Evolutionary conservation across 2,888 invertebrate genomes (phyloP).

Genomic region (Thera obeliscata): DNA sequence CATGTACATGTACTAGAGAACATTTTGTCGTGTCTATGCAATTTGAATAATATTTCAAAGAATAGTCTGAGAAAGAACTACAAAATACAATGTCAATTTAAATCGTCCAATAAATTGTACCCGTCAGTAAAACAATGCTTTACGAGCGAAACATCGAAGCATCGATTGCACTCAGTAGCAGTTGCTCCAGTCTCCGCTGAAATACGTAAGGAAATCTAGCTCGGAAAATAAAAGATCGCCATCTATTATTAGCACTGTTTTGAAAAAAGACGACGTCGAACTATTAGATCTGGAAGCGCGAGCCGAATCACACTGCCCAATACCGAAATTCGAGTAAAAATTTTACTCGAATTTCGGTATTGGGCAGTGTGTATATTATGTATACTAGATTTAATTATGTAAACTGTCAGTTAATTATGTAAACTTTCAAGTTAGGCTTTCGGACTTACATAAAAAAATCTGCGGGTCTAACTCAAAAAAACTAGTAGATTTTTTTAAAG

Average conservation of each 20-base stretch:
- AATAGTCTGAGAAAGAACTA: not conserved
- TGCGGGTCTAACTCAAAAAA: too few relatives aligned
- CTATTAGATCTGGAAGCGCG: not conserved
- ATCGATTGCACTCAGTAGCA: conserved; percentile 26
- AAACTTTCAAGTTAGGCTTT: too few relatives aligned
- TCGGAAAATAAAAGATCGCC: conserved; percentile 27
- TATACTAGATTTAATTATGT: too few relatives aligned
- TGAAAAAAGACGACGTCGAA: conserved; percentile 17
- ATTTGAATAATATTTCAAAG: not conserved
- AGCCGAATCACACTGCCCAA: conserved; percentile 1
- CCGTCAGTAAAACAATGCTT: conserved; percentile 22
- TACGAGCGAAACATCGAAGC: conserved; percentile 7
- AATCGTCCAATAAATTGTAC: conserved; percentile 12
- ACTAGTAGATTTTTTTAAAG: too few relatives aligned
- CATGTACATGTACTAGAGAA: too few relatives aligned
- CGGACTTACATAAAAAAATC: too few relatives aligned
- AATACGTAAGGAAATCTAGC: conserved; percentile 31
- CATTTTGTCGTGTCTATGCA: too few relatives aligned
- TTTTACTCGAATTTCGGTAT: too few relatives aligned
- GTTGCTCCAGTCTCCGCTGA: conserved; percentile 16
- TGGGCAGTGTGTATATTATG: too few relatives aligned
- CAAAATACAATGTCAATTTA: not conserved
- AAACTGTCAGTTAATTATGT: too few relatives aligned
- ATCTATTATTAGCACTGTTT: conserved; percentile 31
- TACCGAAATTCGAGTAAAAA: conserved; percentile 1